Percentiles rank a stretch among this genome's conserved stretches.
Conservation (phyloP, 2,888 invertebrate genomes). For the Scelioninae gen. 1 region DNA sequence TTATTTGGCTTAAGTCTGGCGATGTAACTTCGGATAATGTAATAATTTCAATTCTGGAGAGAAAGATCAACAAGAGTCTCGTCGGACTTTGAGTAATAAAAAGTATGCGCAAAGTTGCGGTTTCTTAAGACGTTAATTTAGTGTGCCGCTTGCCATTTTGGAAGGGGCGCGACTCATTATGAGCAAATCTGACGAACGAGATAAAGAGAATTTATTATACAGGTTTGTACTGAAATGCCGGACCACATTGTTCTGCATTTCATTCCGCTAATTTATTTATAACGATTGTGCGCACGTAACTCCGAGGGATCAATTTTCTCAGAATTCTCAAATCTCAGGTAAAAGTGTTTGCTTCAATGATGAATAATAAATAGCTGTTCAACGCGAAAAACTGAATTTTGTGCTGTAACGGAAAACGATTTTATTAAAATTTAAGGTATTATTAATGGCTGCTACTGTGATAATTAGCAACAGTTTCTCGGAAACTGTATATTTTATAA, state of each 20-base stretch:
- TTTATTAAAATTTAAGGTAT: no score
- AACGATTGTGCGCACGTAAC: slow-evolving; percentile 34
- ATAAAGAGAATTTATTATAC: slow-evolving; percentile 58
- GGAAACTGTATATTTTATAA: no score
- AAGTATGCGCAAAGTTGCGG: slow-evolving; percentile 47
- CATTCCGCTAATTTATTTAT: slow-evolving; percentile 59
- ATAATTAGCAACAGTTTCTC: no score
- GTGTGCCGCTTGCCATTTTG: slow-evolving; percentile 55
- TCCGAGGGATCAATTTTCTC: slow-evolving; percentile 25
- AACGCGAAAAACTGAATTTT: no score
- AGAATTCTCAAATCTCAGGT: slow-evolving; percentile 19
- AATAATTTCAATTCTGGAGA: slow-evolving; percentile 53
- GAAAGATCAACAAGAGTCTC: slow-evolving; percentile 61
- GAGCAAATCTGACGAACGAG: slow-evolving; percentile 56
- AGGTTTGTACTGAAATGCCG: slow-evolving; percentile 35
- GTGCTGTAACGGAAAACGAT: no score
- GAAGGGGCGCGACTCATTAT: slow-evolving; percentile 57
- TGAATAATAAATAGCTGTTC: slow-evolving; percentile 1
- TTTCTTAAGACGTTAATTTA: slow-evolving; percentile 59
- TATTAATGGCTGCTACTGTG: no score
- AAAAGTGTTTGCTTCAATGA: slow-evolving; percentile 23
- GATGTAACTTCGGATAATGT: slow-evolving; percentile 45
- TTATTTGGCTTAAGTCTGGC: slow-evolving; percentile 41
- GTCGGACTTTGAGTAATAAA: slow-evolving; percentile 39
- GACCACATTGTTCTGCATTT: slow-evolving; percentile 47